These are phyloP conservation scores for Eulithis prunata DNA, from an alignment of 2,888 invertebrate genomes.

Conservation along the genomic window DNA sequence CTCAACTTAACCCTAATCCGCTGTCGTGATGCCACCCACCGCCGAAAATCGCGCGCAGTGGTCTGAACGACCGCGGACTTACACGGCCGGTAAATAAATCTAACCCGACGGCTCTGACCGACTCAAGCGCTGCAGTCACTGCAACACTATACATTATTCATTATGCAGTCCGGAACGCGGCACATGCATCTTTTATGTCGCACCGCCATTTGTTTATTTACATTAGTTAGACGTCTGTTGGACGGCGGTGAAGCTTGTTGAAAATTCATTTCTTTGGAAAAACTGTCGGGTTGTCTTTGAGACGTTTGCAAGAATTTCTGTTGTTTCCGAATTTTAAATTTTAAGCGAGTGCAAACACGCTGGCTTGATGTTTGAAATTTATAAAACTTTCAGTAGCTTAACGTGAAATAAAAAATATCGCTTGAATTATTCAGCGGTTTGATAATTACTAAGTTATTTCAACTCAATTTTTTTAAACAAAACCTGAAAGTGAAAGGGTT, in stretches of 20 bases:
- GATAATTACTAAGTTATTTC: not conserved
- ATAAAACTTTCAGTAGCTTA: not conserved
- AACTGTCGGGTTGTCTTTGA: constrained; percentile 24
- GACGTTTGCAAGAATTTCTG: not conserved
- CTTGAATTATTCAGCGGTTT: no score
- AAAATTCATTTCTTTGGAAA: constrained; percentile 39
- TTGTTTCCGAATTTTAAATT: not conserved
- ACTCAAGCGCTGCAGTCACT: constrained; percentile 50
- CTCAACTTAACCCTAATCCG: constrained; percentile 28
- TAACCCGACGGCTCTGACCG: constrained; percentile 38
- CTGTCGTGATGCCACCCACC: constrained; percentile 19
- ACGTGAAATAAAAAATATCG: no score
- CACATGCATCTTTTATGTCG: constrained; percentile 55
- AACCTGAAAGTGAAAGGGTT: constrained; percentile 20
- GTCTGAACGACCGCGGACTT: constrained; percentile 23
- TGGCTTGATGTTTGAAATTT: constrained; percentile 13
- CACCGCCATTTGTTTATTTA: constrained; percentile 52
- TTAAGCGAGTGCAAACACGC: not conserved
- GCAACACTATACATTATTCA: constrained; percentile 55
- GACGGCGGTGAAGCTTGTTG: constrained; percentile 33
- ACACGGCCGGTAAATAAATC: constrained; percentile 47
- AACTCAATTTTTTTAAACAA: not conserved
- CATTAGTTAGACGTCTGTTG: constrained; percentile 41
- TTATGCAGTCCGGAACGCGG: constrained; percentile 44
- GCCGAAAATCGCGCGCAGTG: constrained; percentile 20